Evolutionary conservation across 2,113 vertebrate genomes (phyloP).

Genomic region (Dipodomys ordii): DNA sequence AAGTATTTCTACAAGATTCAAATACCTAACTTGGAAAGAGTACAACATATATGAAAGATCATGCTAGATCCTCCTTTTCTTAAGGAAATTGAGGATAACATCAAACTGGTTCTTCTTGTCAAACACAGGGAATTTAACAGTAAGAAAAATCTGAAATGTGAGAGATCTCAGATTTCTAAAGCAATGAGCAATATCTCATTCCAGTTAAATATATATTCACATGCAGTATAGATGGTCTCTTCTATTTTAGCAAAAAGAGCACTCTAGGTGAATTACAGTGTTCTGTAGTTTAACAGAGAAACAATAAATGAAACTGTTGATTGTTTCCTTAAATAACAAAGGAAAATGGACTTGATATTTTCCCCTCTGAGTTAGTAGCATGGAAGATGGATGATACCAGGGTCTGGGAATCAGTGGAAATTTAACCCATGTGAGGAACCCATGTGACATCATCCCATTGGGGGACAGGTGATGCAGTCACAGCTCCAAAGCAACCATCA

Average conservation of each 20-base stretch:
- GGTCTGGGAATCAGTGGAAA: neutral
- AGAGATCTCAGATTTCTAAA: neutral
- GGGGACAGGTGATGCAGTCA: neutral
- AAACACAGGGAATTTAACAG: neutral
- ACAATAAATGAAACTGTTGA: neutral
- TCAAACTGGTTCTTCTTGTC: neutral
- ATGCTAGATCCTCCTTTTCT: neutral
- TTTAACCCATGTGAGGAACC: rapidly evolving
- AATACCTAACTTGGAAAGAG: neutral
- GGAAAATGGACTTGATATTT: neutral
- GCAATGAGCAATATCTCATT: neutral
- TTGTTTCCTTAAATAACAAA: neutral
- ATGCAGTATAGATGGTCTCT: neutral
- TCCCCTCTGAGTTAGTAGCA: neutral
- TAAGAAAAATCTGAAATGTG: neutral
- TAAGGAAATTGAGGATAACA: neutral
- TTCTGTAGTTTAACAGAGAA: neutral
- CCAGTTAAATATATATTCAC: neutral
- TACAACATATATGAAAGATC: neutral
- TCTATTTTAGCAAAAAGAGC: neutral
- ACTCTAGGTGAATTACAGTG: neutral
- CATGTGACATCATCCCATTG: no score
- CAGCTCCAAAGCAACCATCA: neutral
- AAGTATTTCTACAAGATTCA: neutral
- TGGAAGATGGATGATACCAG: neutral